phyloP scores from a whole-genome alignment of 2,113 vertebrate genomes.

The Archocentrus centrarchus region DNA sequence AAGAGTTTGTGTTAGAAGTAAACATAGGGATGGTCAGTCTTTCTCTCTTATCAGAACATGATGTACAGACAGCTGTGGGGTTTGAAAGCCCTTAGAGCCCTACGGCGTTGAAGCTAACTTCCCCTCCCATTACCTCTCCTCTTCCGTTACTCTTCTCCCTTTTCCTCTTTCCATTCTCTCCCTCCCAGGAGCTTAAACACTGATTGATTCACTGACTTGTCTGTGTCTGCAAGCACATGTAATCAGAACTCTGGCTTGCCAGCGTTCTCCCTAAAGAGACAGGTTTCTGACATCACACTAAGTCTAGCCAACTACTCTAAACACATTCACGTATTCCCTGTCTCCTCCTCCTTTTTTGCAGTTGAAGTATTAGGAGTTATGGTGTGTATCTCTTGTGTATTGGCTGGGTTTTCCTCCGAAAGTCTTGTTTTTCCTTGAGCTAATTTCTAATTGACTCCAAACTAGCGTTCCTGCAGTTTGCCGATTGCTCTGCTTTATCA shows the following conservation, averaged over 20 bases:
- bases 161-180: constrained; percentile 54
- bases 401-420: constrained; percentile 35
- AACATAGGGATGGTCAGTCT: background rate
- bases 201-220: constrained; percentile 68
- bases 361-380: constrained; percentile 33
- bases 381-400: constrained; percentile 44
- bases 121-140: constrained; percentile 42
- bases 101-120: constrained; percentile 26
- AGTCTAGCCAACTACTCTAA: constrained; percentile 35
- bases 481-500: background rate
- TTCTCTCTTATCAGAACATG: constrained; percentile 57
- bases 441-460: constrained; percentile 27
- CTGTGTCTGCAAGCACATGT: constrained; percentile 16
- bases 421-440: constrained; percentile 24
- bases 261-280: constrained; percentile 51
- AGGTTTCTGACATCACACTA: constrained; percentile 59
- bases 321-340: background rate
- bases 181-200: constrained; percentile 58
- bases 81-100: constrained; percentile 50
- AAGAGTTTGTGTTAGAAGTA: background rate
- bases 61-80: constrained; percentile 72
- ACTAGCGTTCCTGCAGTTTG: constrained; percentile 4
- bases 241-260: constrained; percentile 59
- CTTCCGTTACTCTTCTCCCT: constrained; percentile 29
- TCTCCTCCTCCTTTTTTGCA: background rate